Base-by-base conservation (phyloP, 2,797 vertebrate genomes). In the Oryzias dopingdopingensis region DNA sequence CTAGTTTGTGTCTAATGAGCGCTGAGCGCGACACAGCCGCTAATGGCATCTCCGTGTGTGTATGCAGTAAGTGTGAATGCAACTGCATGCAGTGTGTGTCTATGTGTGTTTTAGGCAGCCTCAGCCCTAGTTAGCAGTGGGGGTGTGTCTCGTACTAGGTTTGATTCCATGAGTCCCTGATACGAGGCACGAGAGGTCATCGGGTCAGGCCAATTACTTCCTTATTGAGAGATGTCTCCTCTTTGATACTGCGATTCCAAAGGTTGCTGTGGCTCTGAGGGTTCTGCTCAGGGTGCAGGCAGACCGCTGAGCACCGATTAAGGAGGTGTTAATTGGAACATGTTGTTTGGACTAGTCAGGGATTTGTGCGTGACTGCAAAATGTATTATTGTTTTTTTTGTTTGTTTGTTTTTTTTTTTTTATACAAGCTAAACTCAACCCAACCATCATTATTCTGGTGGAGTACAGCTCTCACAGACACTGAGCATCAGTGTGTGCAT, bases 121-220 rank as follows among this genome's bases (percentile, higher is more conserved):
- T 13, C 42, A 73, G 29, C 13, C 80, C 87, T 88, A 87, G 87
- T 90, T 90, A 90, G 87, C 80, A 62, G 62, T 18, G 73, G 81
- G 91, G 83, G 88, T 91, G 92, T 91, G 93, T 90, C 90, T 86
- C 80, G 82, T 82, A 80, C 91, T 91, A 88, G 74, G 74, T 85
- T 86, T 82, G 77, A 86, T 85, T 76, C 52, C 29, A 69, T 70
- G 70, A 32, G 85, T 86, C 90, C 87, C 88, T 92, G 91, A 93
- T 95, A 94, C 93, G 92, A 95, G 93, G 90, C 93, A 80, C 69
- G 81, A 72, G 89, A 92, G 95, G 95, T 96, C 90, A 89, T 20
- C 72, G 91, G 95, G 96, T 94, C 94, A 95, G 93, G 92, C 95
- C 96, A 98, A 98, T 98, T 98, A 98, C 92, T 91, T 94, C 90